phyloP scores from a whole-genome alignment of 30 jellyfish, hydroid and myxozoan species.

The Aurelia aurita complex sp. Pacific region DNA sequence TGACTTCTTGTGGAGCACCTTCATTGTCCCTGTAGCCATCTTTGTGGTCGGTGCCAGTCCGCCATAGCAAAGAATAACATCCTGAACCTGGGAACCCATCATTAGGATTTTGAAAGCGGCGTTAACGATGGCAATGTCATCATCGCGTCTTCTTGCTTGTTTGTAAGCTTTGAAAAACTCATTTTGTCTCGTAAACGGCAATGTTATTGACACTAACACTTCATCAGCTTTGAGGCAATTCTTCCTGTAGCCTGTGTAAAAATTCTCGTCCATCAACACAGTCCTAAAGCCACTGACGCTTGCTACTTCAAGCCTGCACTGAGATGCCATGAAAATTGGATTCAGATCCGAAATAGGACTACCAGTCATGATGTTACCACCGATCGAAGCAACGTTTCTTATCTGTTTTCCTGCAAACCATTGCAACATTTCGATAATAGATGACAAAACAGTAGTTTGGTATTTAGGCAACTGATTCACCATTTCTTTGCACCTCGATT shows the following conservation, averaged over 20 bases:
- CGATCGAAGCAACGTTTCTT: slow-evolving; percentile 30
- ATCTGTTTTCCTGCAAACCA: slow-evolving; percentile 57
- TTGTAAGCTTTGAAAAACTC: slow-evolving; percentile 26
- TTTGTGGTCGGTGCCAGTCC: slow-evolving; percentile 38
- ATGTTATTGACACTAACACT: slow-evolving; percentile 6
- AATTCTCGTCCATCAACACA: slow-evolving; percentile 5
- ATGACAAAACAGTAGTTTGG: slow-evolving; percentile 7
- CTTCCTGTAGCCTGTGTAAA: slow-evolving; percentile 37
- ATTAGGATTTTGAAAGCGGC: slow-evolving; percentile 14
- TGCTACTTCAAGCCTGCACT: slow-evolving; percentile 35
- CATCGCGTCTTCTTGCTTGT: slow-evolving; percentile 54
- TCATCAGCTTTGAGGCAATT: slow-evolving; percentile 23
- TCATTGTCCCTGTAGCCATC: slow-evolving; percentile 22
- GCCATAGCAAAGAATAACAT: slow-evolving; percentile 19
- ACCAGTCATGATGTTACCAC: slow-evolving; percentile 26
- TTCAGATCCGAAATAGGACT: slow-evolving; percentile 32
- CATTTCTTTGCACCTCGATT: slow-evolving; percentile 16
- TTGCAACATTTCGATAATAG: slow-evolving; percentile 30
- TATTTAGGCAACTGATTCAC: background rate
- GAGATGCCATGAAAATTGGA: slow-evolving; percentile 47
- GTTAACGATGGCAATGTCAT: slow-evolving; percentile 47
- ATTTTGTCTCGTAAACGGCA: slow-evolving; percentile 20
- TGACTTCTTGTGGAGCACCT: background rate
- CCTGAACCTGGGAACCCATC: background rate
- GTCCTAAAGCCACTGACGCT: slow-evolving; percentile 1